phyloP scores from a whole-genome alignment of 2,113 vertebrate species.

The Hipposideros armiger region DNA sequence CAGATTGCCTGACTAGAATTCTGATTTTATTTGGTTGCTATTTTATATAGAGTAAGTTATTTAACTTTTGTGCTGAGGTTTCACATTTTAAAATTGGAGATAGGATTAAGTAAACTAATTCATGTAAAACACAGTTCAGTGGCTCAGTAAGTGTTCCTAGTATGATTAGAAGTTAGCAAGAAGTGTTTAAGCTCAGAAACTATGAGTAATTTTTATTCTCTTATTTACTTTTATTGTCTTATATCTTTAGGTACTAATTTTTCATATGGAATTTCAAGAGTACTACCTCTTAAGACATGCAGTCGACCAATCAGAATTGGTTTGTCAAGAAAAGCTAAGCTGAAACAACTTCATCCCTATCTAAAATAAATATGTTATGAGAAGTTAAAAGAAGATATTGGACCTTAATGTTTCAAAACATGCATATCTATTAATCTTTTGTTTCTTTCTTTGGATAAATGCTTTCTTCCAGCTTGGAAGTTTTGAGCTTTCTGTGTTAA shows the following conservation, averaged over 20 bases:
- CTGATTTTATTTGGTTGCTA: slow-evolving; percentile 42
- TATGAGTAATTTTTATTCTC: slow-evolving; percentile 17
- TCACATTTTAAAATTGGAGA: slow-evolving; percentile 17
- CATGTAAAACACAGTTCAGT: neutral
- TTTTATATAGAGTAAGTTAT: neutral
- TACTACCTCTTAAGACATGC: slow-evolving; percentile 94
- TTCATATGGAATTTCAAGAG: slow-evolving; percentile 86
- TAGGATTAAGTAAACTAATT: slow-evolving; percentile 22
- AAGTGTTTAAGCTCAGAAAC: slow-evolving; percentile 20
- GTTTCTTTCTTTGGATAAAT: slow-evolving; percentile 66
- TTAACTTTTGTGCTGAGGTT: slow-evolving; percentile 31
- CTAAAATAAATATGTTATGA: slow-evolving; percentile 85
- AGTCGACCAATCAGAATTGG: slow-evolving; percentile 93
- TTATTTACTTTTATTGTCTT: slow-evolving; percentile 64
- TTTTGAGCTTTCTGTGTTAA: slow-evolving; percentile 47
- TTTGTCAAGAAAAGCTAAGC: slow-evolving; percentile 93
- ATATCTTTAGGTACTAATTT: slow-evolving; percentile 86
- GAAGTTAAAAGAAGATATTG: slow-evolving; percentile 58
- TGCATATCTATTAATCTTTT: slow-evolving; percentile 74
- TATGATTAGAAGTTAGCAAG: slow-evolving; percentile 18
- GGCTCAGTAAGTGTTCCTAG: neutral
- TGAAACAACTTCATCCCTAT: slow-evolving; percentile 93
- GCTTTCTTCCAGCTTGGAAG: slow-evolving; percentile 40
- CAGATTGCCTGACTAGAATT: neutral
- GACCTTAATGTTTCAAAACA: slow-evolving; percentile 22